phyloP scores from a whole-genome alignment of 2,113 vertebrate genomes.

The Urocynchramus pylzowi region DNA sequence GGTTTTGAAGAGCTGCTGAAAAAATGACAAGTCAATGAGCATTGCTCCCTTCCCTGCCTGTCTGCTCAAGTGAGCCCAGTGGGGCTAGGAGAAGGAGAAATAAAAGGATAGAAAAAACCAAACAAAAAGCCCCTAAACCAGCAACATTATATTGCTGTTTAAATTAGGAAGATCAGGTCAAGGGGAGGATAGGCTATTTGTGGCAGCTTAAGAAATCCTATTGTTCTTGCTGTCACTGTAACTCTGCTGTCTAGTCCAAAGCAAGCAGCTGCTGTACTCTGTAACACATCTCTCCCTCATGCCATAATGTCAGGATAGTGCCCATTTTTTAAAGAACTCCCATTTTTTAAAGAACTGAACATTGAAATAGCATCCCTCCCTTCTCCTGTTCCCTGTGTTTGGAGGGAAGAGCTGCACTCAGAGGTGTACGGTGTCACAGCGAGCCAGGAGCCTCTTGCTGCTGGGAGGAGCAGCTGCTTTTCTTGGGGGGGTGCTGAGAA shows the following conservation, averaged over 20 bases:
- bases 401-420: neutral
- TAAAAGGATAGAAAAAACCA: neutral
- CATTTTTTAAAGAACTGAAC: neutral
- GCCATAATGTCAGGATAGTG: neutral
- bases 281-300: neutral
- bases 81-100: neutral
- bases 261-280: neutral
- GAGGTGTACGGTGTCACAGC: neutral
- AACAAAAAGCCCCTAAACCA: rapidly evolving
- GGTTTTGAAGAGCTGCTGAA: neutral
- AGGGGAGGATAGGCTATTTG: neutral
- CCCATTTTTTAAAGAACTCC: too few species aligned
- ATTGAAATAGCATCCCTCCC: neutral
- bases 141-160: neutral
- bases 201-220: neutral
- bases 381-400: neutral
- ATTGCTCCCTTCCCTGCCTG: neutral
- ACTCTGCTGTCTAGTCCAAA: neutral
- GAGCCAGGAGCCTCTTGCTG: neutral
- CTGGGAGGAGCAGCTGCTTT: neutral
- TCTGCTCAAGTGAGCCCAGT: neutral
- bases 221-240: neutral
- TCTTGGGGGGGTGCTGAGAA: neutral
- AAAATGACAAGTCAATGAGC: neutral
- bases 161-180: neutral